Evolutionary conservation across 2,888 invertebrate genomes (phyloP), one percentile per base, ranked within the genome.

Genomic region (Melanchra persicariae): DNA sequence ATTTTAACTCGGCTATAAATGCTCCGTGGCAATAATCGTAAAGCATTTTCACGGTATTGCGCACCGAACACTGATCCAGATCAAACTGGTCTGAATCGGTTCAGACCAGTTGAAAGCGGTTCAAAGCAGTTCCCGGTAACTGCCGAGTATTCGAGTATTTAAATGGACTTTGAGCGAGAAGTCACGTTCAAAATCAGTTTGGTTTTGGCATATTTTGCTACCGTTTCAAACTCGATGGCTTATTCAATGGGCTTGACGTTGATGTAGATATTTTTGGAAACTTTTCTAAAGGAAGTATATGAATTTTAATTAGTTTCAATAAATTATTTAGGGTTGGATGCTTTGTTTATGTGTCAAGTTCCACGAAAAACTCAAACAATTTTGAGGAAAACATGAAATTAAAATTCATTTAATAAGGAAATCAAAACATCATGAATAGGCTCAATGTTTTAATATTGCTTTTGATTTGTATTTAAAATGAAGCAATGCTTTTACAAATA

Each of bases 1-100:
- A 93, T 93, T 93, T 93, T 91, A 92, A 93, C 92, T 91, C 89
- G 71, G 74, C 89, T 87, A 88, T 91, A 91, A 92, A 91, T 87
- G 91, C 88, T 84, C 85, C 72, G 86, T 86, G 85, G 90, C 90
- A 91, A 91, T 91, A 91, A 91, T 93, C 93, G 91, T 93, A 93
- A 94, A 94, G 88, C 87, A 92, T 93, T 92, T 88, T 88, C 89
- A 88, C 89, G 87, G 91, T 89, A 90, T 89, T 88, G 91, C 88
- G 83, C 87, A 83, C 85, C 74, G 87, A 87, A 81, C 86, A 85
- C 85, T 87, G 87, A 88, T 88, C 87, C 85, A 85, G 88, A 88
- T 90, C 90, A 87, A 89, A 87, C 87, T 80, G 82, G 82, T 85
- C 79, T 74, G 81, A 85, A 86, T 82, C 81, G 84, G 87, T 85